Base-by-base conservation (phyloP, 1,140 invertebrate species). In the Alviniconcha marisindica region DNA sequence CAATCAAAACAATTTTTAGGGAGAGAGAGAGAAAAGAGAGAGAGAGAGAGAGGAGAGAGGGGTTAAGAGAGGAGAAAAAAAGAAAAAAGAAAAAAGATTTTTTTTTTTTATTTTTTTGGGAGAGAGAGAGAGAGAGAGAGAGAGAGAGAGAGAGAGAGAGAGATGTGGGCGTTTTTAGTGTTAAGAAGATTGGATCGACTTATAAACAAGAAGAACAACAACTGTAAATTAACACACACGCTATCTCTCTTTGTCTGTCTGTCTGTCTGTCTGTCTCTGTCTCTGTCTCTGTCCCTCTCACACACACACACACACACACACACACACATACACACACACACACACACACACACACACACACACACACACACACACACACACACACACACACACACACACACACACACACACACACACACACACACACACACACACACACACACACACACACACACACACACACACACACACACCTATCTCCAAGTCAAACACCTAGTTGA, bases 241-340 rank as follows among this genome's bases (percentile, higher is more conserved):
- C 36, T 69, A 5, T 69, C n/a, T 36, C 63, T 28, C 63, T 36
- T 76, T 40, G 12, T 48, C 44, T 48, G 7, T 48, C 44, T 48
- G 7, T 48, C 18, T 48, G 44, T 48, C 44, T 48, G 7, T 48
- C 44, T 10, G 18, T 48, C 44, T 48, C 44, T 48, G 7, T 48
- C 5, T 48, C 44, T 48, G 18, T 38, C 24, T 76, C 73, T 76
- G 31, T 36, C 40, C 31, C 31, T 28, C 24, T 0, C 36, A 74
- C 38, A 74, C 36, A 40, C 38, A 74, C 36, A 74, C 36, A 42
- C 36, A 42, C n/a, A 42, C 71, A 74, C 71, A 42, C 36, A 74
- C 71, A 74, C 71, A 42, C 71, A 24, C 44, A 54, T n/a, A 54
- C 76, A 77, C 44, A 77, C 76, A 31, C 42, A 77, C 76, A 77